Evolutionary conservation across 2,113 vertebrate genomes (phyloP).

Genomic region (Triplophysa dalaica): DNA sequence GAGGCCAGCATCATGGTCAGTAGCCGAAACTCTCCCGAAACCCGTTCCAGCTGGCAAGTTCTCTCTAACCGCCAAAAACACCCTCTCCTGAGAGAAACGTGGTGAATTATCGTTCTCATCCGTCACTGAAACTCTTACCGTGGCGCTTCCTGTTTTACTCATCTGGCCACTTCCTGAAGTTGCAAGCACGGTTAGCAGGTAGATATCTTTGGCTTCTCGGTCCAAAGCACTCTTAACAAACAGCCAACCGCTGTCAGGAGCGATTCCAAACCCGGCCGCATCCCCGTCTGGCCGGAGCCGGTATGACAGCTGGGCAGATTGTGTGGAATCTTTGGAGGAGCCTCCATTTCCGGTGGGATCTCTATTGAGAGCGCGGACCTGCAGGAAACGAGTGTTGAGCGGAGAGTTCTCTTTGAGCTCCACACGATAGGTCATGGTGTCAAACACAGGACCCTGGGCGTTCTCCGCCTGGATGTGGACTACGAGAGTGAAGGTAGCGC

Average conservation of each 20-base stretch:
- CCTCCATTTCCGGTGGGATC: slow-evolving; percentile 69
- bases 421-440: slow-evolving; percentile 87
- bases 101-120: slow-evolving; percentile 95
- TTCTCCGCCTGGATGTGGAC: slow-evolving; percentile 86
- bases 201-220: slow-evolving; percentile 88
- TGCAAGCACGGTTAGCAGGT: slow-evolving; percentile 86
- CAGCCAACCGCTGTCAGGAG: slow-evolving; percentile 89
- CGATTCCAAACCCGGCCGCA: slow-evolving; percentile 84
- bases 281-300: slow-evolving; percentile 86
- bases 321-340: slow-evolving; percentile 53
- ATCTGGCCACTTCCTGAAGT: slow-evolving; percentile 73
- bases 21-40: slow-evolving; percentile 85
- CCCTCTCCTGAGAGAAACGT: slow-evolving; percentile 87
- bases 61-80: slow-evolving; percentile 89
- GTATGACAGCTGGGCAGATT: slow-evolving; percentile 75
- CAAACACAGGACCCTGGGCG: slow-evolving; percentile 84
- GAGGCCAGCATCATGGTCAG: slow-evolving; percentile 85
- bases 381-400: slow-evolving; percentile 85
- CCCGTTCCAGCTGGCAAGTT: slow-evolving; percentile 83
- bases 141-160: slow-evolving; percentile 83
- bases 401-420: slow-evolving; percentile 86
- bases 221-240: slow-evolving; percentile 88
- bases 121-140: slow-evolving; percentile 84
- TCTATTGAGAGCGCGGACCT: slow-evolving; percentile 85
- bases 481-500: slow-evolving; percentile 86